Conservation (phyloP, 2,797 vertebrate species). For the Adrianichthys oophorus region DNA sequence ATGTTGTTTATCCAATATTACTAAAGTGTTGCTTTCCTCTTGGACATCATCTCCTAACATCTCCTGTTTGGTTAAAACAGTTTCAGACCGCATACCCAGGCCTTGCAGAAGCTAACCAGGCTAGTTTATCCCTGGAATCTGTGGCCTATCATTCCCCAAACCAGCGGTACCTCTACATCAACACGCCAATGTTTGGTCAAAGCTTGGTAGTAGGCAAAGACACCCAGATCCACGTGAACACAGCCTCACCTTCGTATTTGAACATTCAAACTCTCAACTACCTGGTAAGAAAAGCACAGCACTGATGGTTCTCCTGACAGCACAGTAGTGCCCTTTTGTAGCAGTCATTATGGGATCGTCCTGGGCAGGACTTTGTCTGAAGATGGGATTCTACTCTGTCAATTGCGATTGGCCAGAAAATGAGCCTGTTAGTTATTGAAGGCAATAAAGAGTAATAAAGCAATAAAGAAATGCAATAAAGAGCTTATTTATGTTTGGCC, state of each 20-base stretch:
- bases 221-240: slow-evolving; percentile 76
- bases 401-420: too few relatives aligned
- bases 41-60: too few relatives aligned
- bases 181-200: slow-evolving; percentile 69
- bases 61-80: slow-evolving; percentile 62
- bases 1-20: not conserved
- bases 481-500: too few relatives aligned
- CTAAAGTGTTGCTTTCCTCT: not conserved
- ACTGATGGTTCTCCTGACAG: too few relatives aligned
- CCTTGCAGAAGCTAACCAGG: slow-evolving; percentile 79
- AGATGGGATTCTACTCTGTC: too few relatives aligned
- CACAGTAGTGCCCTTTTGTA: too few relatives aligned
- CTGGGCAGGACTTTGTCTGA: too few relatives aligned
- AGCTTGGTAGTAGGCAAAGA: slow-evolving; percentile 71
- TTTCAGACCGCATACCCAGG: slow-evolving; percentile 75
- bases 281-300: slow-evolving; percentile 75
- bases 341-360: too few relatives aligned
- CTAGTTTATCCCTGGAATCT: slow-evolving; percentile 68
- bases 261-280: slow-evolving; percentile 83
- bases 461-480: too few relatives aligned
- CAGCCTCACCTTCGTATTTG: slow-evolving; percentile 72
- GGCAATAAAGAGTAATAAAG: too few relatives aligned
- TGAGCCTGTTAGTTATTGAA: too few relatives aligned
- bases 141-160: slow-evolving; percentile 83
- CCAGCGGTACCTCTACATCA: slow-evolving; percentile 88